phyloP scores from a whole-genome alignment of 2,797 vertebrate species.

The Channa striata region DNA sequence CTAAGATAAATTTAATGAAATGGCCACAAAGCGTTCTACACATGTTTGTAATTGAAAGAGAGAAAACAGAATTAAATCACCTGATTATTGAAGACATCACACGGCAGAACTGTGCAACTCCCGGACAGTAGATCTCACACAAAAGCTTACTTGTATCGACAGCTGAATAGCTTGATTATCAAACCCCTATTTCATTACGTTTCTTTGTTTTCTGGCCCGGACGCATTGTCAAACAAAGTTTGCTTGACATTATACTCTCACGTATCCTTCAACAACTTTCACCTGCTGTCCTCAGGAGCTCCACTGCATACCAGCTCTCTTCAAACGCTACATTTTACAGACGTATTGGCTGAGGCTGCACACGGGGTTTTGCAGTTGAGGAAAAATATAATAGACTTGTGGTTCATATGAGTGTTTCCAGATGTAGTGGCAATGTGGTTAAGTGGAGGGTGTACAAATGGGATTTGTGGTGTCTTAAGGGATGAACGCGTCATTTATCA shows the following conservation, averaged over 20 bases:
- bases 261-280: constrained; percentile 52
- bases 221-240: constrained; percentile 31
- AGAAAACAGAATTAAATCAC: no score
- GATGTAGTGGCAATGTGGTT: constrained; percentile 66
- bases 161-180: neutral
- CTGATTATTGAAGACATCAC: neutral
- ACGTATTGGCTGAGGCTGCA: constrained; percentile 63
- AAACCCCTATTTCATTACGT: constrained; percentile 45
- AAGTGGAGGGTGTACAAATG: constrained; percentile 44
- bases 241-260: constrained; percentile 32
- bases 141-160: neutral
- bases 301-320: constrained; percentile 57
- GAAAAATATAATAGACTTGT: constrained; percentile 73
- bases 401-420: constrained; percentile 77
- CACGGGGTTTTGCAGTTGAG: constrained; percentile 57
- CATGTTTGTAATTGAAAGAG: no score
- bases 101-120: neutral
- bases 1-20: no score
- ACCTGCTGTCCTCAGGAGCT: constrained; percentile 54
- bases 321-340: constrained; percentile 74
- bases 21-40: no score
- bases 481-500: constrained; percentile 55
- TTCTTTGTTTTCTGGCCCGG: constrained; percentile 36
- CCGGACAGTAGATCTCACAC: neutral
- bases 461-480: constrained; percentile 65